Evolutionary conservation across 2,113 vertebrate genomes (phyloP), one percentile per base, ranked within the genome.

Genomic region (Elachura formosa): DNA sequence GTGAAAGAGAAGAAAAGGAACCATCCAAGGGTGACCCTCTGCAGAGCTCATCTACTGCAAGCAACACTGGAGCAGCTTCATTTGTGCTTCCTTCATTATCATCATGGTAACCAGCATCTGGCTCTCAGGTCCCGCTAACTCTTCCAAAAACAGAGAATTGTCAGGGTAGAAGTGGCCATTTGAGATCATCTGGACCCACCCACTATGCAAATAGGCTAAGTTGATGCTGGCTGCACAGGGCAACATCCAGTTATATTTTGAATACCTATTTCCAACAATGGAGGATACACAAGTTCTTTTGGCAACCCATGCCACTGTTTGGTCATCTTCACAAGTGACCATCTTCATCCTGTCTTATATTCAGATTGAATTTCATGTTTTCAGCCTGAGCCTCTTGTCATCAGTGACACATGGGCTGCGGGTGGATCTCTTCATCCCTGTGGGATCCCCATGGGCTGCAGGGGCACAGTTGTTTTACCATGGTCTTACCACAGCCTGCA

Each of bases 371-470:
- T 33, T 51, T 66, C 14, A 36, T n/a, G 4, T 36, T 58, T n/a
- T 36, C 40, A 58, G 26, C 5, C 58, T 43, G 33, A 17, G 36
- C 22, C 46, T 48, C 36, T 51, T 64, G 26, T 51, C 26, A 22
- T 16, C 18, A n/a, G 36, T 62, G 1, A 0, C 12, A 29, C 4
- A 38, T 0, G 4, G 67, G 21, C 67, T 71, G 21, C 1, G 5
- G 11, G 48, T 40, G 28, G 29, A 43, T 72, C 18, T 34, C 19
- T 73, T 40, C 69, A 55, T n/a, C 7, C 23, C 10, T 7, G 0
- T 0, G 34, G 40, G 40, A 28, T 34, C 18, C 31, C 52, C 24
- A 25, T 0, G 7, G n/a, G 22, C 28, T 49, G 34, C 28, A 40
- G 73, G 10, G 29, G 12, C 34, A 26, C 73, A 40, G 28, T 29